Evolutionary conservation across 2,113 vertebrate genomes (phyloP), one percentile per base, ranked within the genome.

Genomic region (Australoheros scitulus): DNA sequence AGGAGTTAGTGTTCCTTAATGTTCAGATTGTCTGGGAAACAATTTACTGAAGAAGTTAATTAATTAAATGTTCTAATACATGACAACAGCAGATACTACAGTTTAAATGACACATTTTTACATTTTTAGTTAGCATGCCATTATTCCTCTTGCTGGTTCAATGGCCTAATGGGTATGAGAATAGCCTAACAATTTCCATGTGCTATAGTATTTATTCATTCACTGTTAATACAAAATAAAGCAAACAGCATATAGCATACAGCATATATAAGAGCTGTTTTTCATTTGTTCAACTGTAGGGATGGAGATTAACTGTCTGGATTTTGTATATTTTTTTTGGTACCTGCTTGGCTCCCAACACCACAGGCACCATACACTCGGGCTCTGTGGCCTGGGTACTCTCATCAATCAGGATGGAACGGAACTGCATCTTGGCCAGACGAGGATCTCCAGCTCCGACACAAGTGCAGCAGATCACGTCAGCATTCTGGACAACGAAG

Each of bases 331-430:
- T 2, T 2, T 47, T 15, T 15, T 59, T 52, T 41, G n/a, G 7
- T 85, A 99, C 98, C 97, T 99, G 98, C 77, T 99, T 99, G 59
- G 98, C 98, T 63, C 98, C 98, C 2, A 99, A 95, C 3, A 99
- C 98, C 22, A 99, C 98, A 0, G 98, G 98, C 57, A 99, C 98
- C 98, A 99, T 99, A 86, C 98, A 99, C 92, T 99, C 98, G 0
- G 98, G 98, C 89, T 99, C 98, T 0, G 98, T 99, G 82, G 98
- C 98, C 94, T 99, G 98, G 0, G 98, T 99, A 95, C 98, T 99
- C 77, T 99, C 98, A 5, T 99, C 98, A 0, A 99, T 99, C 47
- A 99, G 93, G 85, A 99, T 99, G 92, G 98, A 99, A 41, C 98
- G 98, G 90, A 99, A 99, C 90, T 99, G 98, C 98, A 99, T 99